Evolutionary conservation across 23 tunicate genomes (phyloP).

Genomic region (Phallusia fumigata): DNA sequence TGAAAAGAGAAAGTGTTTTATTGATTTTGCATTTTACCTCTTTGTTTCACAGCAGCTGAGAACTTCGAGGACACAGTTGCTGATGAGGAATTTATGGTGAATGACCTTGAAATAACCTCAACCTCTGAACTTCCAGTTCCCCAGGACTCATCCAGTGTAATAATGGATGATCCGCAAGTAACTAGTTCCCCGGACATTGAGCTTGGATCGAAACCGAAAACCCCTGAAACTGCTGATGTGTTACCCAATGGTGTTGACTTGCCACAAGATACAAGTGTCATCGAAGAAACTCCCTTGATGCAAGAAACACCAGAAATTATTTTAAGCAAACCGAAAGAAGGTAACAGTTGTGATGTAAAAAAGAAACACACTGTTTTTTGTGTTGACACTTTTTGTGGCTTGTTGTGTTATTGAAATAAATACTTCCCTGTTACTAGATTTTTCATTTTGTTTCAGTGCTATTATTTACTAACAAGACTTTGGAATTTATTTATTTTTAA

Average conservation of each 20-base stretch:
- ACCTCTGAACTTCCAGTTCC: slow-evolving; percentile 11
- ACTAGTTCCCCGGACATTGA: neutral
- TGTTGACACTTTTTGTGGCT: no score
- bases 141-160: slow-evolving; percentile 7
- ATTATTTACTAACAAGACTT: neutral
- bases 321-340: neutral
- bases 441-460: no score
- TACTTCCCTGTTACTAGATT: no score
- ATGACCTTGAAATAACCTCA: slow-evolving; percentile 42
- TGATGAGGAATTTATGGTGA: slow-evolving; percentile 28
- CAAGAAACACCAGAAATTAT: neutral
- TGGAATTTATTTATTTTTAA: neutral
- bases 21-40: neutral
- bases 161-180: neutral
- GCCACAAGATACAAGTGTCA: neutral
- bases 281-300: neutral
- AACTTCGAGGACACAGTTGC: neutral
- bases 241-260: neutral
- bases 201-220: neutral
- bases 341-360: neutral
- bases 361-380: no score
- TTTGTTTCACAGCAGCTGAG: neutral
- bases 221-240: neutral
- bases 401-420: no score
- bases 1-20: neutral